Conservation (phyloP, 1,140 invertebrate genomes). For the Amyelois transitella region DNA sequence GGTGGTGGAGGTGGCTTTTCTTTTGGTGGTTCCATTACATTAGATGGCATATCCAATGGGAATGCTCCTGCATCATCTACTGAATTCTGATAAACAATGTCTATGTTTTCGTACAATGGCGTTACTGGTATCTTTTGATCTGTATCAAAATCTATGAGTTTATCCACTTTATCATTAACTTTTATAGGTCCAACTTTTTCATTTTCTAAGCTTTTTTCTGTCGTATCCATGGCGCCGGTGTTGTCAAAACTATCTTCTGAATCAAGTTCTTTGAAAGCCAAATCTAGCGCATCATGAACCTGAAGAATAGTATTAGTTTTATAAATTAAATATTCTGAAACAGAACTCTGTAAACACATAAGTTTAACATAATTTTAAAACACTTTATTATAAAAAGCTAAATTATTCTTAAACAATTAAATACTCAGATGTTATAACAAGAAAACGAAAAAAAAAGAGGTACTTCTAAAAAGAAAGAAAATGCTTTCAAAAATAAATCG, state of each 20-base stretch:
- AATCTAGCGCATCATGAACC: conserved; percentile 77
- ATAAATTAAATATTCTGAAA: not conserved
- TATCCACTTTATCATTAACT: conserved; percentile 21
- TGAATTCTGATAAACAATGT: conserved; percentile 70
- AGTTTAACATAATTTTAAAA: conserved; percentile 9
- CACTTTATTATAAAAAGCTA: not conserved
- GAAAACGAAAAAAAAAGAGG: not conserved
- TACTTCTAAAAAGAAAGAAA: conserved; percentile 1
- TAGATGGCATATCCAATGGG: conserved; percentile 73
- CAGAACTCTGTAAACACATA: not conserved
- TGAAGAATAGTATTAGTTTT: conserved; percentile 26
- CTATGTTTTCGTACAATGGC: conserved; percentile 77
- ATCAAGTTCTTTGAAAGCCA: conserved; percentile 77
- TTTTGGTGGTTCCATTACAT: conserved; percentile 84
- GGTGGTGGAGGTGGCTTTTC: conserved; percentile 91
- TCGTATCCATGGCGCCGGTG: conserved; percentile 31
- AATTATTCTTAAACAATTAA: not conserved
- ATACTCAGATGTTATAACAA: not conserved
- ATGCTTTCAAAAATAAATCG: too few relatives aligned
- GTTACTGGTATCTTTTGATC: conserved; percentile 56
- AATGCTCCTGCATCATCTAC: conserved; percentile 42
- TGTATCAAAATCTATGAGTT: conserved; percentile 36
- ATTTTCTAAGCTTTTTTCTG: conserved; percentile 2
- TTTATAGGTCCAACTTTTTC: conserved; percentile 14
- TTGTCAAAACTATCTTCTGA: conserved; percentile 62